phyloP scores from a whole-genome alignment of 2,113 vertebrate genomes.

The Bostrychus sinensis region DNA sequence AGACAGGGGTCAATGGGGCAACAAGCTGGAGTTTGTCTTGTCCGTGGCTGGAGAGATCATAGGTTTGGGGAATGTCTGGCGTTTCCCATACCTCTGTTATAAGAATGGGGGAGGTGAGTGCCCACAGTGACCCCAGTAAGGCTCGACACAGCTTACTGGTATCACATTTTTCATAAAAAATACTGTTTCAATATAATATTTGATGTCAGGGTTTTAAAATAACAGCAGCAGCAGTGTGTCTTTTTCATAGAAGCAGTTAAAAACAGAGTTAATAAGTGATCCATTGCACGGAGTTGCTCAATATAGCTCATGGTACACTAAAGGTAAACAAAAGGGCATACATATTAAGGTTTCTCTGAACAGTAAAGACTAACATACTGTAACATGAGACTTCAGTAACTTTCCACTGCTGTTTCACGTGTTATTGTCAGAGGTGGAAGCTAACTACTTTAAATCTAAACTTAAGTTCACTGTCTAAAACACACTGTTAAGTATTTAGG shows the following conservation, averaged over 20 bases:
- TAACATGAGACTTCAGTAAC: neutral
- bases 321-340: neutral
- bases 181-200: too few relatives aligned
- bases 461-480: too few relatives aligned
- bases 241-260: neutral
- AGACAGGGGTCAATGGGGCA: constrained; percentile 92
- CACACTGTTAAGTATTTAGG: too few relatives aligned
- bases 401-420: neutral
- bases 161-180: too few relatives aligned
- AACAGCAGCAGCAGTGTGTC: too few relatives aligned
- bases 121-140: neutral
- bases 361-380: neutral
- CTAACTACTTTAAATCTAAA: too few relatives aligned
- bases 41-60: constrained; percentile 95
- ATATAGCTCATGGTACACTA: neutral
- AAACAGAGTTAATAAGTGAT: constrained; percentile 10
- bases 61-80: constrained; percentile 94
- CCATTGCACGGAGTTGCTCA: neutral
- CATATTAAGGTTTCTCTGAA: neutral
- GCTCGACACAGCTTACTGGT: neutral
- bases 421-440: too few relatives aligned
- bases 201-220: too few relatives aligned
- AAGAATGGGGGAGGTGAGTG: constrained; percentile 95
- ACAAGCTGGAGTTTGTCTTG: constrained; percentile 92
- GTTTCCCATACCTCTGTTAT: constrained; percentile 98